Evolutionary conservation across 2,797 vertebrate species (phyloP).

Genomic region (Babyrousa celebensis): DNA sequence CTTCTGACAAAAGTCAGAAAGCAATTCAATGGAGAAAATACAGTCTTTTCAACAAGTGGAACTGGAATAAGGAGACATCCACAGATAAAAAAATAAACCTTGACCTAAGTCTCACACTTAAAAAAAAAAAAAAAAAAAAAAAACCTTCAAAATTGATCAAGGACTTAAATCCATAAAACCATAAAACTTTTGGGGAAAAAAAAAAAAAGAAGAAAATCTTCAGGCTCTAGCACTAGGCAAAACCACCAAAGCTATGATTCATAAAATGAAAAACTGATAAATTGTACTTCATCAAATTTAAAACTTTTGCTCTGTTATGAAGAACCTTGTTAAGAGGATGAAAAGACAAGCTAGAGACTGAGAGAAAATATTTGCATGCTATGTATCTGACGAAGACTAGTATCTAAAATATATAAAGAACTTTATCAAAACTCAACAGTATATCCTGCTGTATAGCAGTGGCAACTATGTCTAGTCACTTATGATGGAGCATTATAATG

Average conservation of each 20-base stretch:
- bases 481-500: too few species aligned
- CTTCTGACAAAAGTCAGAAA: background rate
- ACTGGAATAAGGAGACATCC: background rate
- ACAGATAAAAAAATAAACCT: background rate
- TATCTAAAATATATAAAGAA: background rate
- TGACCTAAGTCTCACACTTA: constrained; percentile 7
- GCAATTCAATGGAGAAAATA: background rate
- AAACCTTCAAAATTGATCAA: background rate
- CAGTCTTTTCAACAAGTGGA: background rate
- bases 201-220: background rate
- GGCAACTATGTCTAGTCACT: too few species aligned
- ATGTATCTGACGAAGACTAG: background rate
- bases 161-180: background rate
- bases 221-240: background rate
- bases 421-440: background rate
- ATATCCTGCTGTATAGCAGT: background rate
- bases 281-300: background rate
- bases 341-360: background rate
- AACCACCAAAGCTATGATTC: background rate
- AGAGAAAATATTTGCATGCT: background rate
- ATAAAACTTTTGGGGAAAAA: background rate
- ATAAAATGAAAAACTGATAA: constrained; percentile 24
- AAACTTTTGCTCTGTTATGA: background rate
- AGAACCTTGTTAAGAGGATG: background rate
- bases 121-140: constrained; percentile 10